These are phyloP conservation scores for Lapara coniferarum DNA, from an alignment of 2,888 invertebrate species.

Conservation along the genomic window DNA sequence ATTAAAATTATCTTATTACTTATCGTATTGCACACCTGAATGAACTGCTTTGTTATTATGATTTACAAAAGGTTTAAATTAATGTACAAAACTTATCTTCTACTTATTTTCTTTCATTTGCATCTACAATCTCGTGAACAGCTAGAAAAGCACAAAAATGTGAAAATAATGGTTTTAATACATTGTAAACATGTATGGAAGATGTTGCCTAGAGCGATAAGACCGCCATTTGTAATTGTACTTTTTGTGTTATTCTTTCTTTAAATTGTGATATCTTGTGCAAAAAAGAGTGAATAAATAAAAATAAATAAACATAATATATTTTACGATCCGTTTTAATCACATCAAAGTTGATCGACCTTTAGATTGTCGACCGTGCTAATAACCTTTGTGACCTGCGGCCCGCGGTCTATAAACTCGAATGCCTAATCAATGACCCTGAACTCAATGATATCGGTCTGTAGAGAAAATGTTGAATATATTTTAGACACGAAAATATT, in stretches of 20 bases:
- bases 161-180: constrained; percentile 29
- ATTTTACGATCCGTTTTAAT: constrained; percentile 14
- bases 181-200: too few species aligned
- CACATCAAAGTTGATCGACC: constrained; percentile 26
- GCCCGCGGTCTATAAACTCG: constrained; percentile 24
- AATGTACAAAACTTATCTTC: not conserved
- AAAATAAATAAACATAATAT: too few species aligned
- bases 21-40: not conserved
- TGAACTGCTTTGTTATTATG: not conserved
- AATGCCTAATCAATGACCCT: constrained; percentile 27
- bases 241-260: too few species aligned
- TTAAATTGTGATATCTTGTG: too few species aligned
- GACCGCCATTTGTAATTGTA: too few species aligned
- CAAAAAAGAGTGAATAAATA: too few species aligned
- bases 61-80: not conserved
- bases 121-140: not conserved
- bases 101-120: not conserved
- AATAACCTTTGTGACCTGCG: constrained; percentile 28
- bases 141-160: not conserved
- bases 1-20: not conserved
- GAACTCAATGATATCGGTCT: constrained; percentile 23
- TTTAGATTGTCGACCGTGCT: constrained; percentile 33
- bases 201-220: too few species aligned
- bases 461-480: not conserved
- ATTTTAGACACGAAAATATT: constrained; percentile 8